Evolutionary conservation across 2,888 invertebrate genomes (phyloP), one percentile per base, ranked within the genome.

Genomic region (Kuschelorhynchus macadamiae): DNA sequence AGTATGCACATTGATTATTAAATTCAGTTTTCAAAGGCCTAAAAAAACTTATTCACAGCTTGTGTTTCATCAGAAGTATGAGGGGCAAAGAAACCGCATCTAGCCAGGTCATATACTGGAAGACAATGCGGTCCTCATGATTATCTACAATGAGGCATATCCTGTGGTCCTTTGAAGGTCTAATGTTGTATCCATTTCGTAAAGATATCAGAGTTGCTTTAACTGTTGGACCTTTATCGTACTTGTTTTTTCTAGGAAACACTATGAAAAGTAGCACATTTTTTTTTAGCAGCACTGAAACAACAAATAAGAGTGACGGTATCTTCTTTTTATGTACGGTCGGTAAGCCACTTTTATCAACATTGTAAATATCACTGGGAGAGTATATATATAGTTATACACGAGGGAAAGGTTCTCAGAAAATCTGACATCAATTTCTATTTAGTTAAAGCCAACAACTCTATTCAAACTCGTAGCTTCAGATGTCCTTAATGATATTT

Each of bases 1-100:
- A 46, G 46, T 46, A 46, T 46, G 46, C 8, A 46, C 46, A 46
- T n/a, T 46, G 12, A 20, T 57, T 57, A 25, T 57, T 49, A 60
- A 46, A 46, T 56, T 56, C 7, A n/a, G 11, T 17, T 14, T 46
- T 25, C 9, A 46, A 44, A 46, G 56, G 17, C 47, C 59, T 11
- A 44, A 44, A 18, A 44, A 44, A 32, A 46, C 9, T 9, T 32
- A 32, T 32, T 14, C 16, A 42, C 44, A 59, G 44, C 30, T 46
- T 30, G 47, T 30, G 47, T 33, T 32, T 25, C 46, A 47, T 59
- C 12, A 46, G 20, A 50, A 1, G 57, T 59, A 21, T 44, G 12
- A 12, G 42, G n/a, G 32, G n/a, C n/a, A n/a, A n/a, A n/a, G n/a
- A n/a, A n/a, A n/a, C n/a, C n/a, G n/a, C n/a, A n/a, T n/a, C n/a